Base-by-base conservation (phyloP, 2,797 vertebrate genomes). In the Sylvia borin region DNA sequence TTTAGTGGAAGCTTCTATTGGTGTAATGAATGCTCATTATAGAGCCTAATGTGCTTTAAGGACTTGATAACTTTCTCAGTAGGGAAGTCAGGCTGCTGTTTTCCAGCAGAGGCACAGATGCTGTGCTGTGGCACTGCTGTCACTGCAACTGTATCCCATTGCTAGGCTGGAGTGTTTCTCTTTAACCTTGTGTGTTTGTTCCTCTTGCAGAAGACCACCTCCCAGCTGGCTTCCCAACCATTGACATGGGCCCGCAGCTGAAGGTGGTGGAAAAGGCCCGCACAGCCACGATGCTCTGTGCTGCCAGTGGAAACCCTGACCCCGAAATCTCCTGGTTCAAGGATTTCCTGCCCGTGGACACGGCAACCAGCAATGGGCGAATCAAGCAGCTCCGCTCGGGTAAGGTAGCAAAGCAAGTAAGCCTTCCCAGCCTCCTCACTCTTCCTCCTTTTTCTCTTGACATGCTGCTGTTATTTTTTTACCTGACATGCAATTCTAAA, bases 291-390 rank as follows among this genome's bases (percentile, higher is more conserved):
- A 99, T 99, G 99, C 97, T 99, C 60, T 99, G 99, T 31, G 99
- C 99, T 7, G 99, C 99, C 79, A 99, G 99, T 0, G 99, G 99
- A 5, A 99, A 99, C 95, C 99, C 99, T 0, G 99, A 99, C 85
- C 99, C 99, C 0, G 99, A 99, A 97, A 99, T 99, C 97, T 98
- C 98, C 96, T 99, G 99, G 99, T 99, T 99, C 97, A 99, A 99
- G 97, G 99, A 99, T 95, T 99, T 99, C 93, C 97, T 99, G 40
- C 99, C 99, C 8, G 99, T 99, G 7, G 99, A 99, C 96, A 99
- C 99, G 5, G 97, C 98, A 51, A 98, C 98, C 60, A 99, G 98
- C 98, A 98, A 98, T 0, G 99, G 99, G 9, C 98, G 99, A 75
- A 99, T 99, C 94, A 99, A 99, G 87, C 99, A 99, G 82, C 99